These are phyloP conservation scores for Trididemnum clinides DNA, from an alignment of 23 tunicate species.

Conservation along the genomic window DNA sequence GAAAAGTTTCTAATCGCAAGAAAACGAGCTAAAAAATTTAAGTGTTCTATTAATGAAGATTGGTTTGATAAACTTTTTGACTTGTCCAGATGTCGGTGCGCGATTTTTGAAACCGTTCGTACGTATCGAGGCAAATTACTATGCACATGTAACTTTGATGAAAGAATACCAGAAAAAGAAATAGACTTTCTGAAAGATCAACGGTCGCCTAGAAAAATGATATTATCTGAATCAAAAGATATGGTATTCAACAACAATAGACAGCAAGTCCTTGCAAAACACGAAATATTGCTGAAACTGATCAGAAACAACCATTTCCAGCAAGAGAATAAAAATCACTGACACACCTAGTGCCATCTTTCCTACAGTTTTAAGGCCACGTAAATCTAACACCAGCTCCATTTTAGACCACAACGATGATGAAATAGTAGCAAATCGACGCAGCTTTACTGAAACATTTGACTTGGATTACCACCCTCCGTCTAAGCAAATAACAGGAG, in stretches of 20 bases:
- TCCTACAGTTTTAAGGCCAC: background rate
- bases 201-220: background rate
- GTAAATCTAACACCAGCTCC: background rate
- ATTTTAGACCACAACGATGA: background rate
- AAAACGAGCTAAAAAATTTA: background rate
- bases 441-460: background rate
- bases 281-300: background rate
- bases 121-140: slow-evolving; percentile 1
- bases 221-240: background rate
- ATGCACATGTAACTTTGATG: slow-evolving; percentile 4
- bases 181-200: background rate
- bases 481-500: background rate
- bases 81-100: slow-evolving; percentile 7
- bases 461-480: background rate
- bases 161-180: background rate
- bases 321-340: background rate
- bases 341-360: background rate
- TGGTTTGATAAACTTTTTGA: slow-evolving; percentile 4
- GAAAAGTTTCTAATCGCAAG: background rate
- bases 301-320: background rate
- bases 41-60: background rate
- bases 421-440: background rate
- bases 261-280: background rate
- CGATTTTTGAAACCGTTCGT: background rate
- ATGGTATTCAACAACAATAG: background rate